phyloP scores from a whole-genome alignment of 92 coral and sea anemone genomes.

The Phenganax stokvisi region DNA sequence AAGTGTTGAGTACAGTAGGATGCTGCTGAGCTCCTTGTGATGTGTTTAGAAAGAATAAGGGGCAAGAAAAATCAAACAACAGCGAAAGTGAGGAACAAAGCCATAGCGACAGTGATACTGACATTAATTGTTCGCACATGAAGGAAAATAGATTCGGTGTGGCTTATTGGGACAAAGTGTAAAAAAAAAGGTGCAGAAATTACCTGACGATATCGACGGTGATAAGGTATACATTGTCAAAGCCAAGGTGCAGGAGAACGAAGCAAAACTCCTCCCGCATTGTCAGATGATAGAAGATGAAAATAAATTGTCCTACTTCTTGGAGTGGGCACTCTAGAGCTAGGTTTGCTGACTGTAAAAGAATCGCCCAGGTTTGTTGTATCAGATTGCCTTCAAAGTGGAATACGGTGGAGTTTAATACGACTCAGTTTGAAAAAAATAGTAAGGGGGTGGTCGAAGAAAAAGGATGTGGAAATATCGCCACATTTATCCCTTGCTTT shows the following conservation, averaged over 20 bases:
- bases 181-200: constrained; percentile 16
- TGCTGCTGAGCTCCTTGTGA: too few relatives aligned
- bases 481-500: not conserved
- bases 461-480: constrained; percentile 28
- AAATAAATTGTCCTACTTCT: constrained; percentile 13
- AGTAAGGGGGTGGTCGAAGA: constrained; percentile 10
- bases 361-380: constrained; percentile 20
- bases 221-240: too few relatives aligned
- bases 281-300: constrained; percentile 26
- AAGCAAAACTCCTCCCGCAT: not conserved
- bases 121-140: not conserved
- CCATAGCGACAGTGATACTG: not conserved
- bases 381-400: constrained; percentile 14
- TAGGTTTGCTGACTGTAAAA: constrained; percentile 35
- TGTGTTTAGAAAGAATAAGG: too few relatives aligned
- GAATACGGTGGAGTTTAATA: not conserved
- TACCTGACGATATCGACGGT: too few relatives aligned
- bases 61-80: too few relatives aligned
- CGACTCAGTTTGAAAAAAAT: constrained; percentile 34
- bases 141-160: constrained; percentile 22
- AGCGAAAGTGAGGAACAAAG: not conserved
- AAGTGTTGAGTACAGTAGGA: too few relatives aligned
- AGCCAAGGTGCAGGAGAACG: not conserved
- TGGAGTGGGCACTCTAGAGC: constrained; percentile 3
- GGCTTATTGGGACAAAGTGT: constrained; percentile 34